Evolutionary conservation across 2,888 invertebrate genomes (phyloP), one percentile per base, ranked within the genome.

Genomic region (Vanessa cardui): DNA sequence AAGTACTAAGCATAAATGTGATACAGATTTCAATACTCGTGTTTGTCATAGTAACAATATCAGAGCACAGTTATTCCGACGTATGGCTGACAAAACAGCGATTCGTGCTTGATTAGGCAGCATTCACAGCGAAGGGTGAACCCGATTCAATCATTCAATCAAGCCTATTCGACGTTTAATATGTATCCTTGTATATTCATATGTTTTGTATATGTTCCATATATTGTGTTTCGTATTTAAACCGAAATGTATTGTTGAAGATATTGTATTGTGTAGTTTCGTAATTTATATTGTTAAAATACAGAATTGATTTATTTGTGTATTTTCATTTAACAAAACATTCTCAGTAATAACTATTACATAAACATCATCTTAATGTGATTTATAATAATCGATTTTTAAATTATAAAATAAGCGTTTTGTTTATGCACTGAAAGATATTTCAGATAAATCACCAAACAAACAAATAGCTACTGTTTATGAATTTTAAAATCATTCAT

Each of bases 31-130:
- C 20, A 18, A 49, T 49, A 49, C 49, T 16, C 52, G 52, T 56
- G 56, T 56, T 56, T 56, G 39, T 52, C 26, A 39, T 21, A 50
- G 39, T 52, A 62, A 66, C 56, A 50, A 63, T 64, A 66, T 61
- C 47, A 39, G 44, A 50, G 46, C 46, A 18, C 58, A 69, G 61
- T 65, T 54, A 66, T 62, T 49, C 65, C 63, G 65, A 58, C 56
- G 50, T 68, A 75, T 76, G 83, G 75, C 86, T 88, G 87, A 82
- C 86, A 88, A 85, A 88, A 88, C 86, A 88, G 78, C 75, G 77
- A 76, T 72, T 76, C 73, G 74, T 78, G 80, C 76, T 82, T 86
- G 86, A 88, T 88, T 87, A 87, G 77, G 75, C 76, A 71, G 74
- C 77, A 79, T 79, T 80, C 78, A 78, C 70, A 72, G 74, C 67